Percentiles rank a stretch among this genome's conserved stretches.
phyloP scores from a whole-genome alignment of 2,113 vertebrate genomes.

The Pygoscelis antarcticus region DNA sequence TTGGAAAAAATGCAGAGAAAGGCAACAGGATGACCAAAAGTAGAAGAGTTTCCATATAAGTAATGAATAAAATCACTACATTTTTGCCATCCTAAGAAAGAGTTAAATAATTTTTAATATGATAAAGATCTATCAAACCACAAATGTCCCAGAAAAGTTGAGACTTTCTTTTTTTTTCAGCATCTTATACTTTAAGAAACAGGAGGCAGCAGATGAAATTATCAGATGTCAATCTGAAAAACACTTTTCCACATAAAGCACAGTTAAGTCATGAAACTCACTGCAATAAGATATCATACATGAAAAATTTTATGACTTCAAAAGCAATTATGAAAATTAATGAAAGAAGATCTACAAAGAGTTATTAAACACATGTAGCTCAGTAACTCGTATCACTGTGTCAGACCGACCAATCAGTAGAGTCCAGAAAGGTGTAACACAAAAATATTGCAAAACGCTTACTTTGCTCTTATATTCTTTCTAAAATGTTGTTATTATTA shows the following conservation, averaged over 20 bases:
- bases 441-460: neutral
- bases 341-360: neutral
- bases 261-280: neutral
- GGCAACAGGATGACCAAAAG: neutral
- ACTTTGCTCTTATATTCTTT: neutral
- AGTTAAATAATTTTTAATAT: neutral
- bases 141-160: neutral
- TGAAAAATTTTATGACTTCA: neutral
- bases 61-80: neutral
- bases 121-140: neutral
- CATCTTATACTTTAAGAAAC: neutral
- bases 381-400: neutral
- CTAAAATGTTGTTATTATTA: neutral
- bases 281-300: neutral
- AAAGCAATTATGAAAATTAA: neutral
- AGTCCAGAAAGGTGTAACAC: neutral
- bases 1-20: neutral
- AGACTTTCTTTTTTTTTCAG: neutral
- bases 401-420: neutral
- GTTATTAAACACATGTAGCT: neutral
- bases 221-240: neutral
- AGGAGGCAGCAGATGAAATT: neutral
- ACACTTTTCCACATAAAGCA: neutral
- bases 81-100: neutral
- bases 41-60: neutral